These are phyloP conservation scores for Tridacna crocea DNA, from an alignment of 2,888 invertebrate species.

Conservation along the genomic window DNA sequence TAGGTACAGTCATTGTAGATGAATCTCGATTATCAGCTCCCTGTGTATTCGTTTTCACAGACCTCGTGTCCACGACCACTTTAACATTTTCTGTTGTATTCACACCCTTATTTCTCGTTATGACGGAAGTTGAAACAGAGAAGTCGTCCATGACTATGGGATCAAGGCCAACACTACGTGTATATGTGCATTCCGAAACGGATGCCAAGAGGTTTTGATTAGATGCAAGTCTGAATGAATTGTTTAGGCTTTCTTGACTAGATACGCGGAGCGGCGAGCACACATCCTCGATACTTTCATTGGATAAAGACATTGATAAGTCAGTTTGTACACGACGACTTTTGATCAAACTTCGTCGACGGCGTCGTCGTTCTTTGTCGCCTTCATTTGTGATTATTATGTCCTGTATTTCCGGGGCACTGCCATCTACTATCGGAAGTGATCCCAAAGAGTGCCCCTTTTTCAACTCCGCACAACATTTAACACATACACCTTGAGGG, in stretches of 20 bases:
- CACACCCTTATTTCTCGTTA: slow-evolving; percentile 57
- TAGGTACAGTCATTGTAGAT: slow-evolving; percentile 62
- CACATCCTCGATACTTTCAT: slow-evolving; percentile 54
- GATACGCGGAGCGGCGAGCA: slow-evolving; percentile 43
- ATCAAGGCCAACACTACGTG: slow-evolving; percentile 58
- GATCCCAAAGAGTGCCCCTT: slow-evolving; percentile 57
- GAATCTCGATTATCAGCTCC: slow-evolving; percentile 48
- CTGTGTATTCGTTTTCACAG: slow-evolving; percentile 64
- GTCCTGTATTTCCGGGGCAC: slow-evolving; percentile 65
- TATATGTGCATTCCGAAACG: slow-evolving; percentile 52
- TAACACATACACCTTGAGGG: slow-evolving; percentile 62
- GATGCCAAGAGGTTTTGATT: slow-evolving; percentile 44
- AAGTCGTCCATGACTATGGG: slow-evolving; percentile 48
- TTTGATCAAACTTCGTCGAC: slow-evolving; percentile 62
- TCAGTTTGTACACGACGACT: slow-evolving; percentile 68
- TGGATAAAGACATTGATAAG: slow-evolving; percentile 54
- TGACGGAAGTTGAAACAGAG: slow-evolving; percentile 26
- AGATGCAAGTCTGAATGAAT: slow-evolving; percentile 44
- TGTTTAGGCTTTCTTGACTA: slow-evolving; percentile 61
- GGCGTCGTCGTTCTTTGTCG: slow-evolving; percentile 47
- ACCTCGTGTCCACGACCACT: slow-evolving; percentile 63
- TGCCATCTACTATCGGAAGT: slow-evolving; percentile 57
- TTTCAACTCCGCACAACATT: slow-evolving; percentile 65
- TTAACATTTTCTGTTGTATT: slow-evolving; percentile 68
- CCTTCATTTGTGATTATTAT: slow-evolving; percentile 64